Evolutionary conservation across 2,888 invertebrate species (phyloP), one percentile per base, ranked within the genome.

Genomic region (Sipunculus nudus): DNA sequence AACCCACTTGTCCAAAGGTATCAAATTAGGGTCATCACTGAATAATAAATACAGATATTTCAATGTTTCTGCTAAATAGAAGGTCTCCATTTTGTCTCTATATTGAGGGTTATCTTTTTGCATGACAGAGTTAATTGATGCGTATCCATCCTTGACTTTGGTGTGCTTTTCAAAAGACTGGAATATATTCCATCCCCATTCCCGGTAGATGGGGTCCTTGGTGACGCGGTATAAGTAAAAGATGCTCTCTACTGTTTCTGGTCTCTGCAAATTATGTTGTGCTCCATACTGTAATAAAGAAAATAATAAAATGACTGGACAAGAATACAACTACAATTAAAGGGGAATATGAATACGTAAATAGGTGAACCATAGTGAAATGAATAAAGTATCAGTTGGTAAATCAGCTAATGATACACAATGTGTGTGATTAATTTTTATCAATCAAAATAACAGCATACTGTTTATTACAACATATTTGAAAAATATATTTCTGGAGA

Each of bases 141-240:
- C 93, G 80, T 96, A 99, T 1, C 97, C 98, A 97, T 63, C 55
- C 29, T 56, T 35, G 6, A 71, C 31, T 85, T 90, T 92, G 2
- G 97, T 93, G 83, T 96, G 90, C 80, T 93, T 95, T 82, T 97
- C 94, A 77, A 99, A 94, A 0, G 93, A 86, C 89, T 91, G 86
- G 81, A 93, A 99, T 75, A 98, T 94, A 78, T 91, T 89, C 97
- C 98, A 99, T 19, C 97, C 99, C 97, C 96, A 96, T 55, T 96
- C 93, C 79, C 96, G 94, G 84, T 96, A 99, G 31, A 93, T 95
- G 65, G 89, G 89, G 84, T 99, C 96, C 41, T 93, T 93, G 2
- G 97, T 98, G 23, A 96, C 86, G 71, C 95, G 92, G 85, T 96
- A 96, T 88, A 99, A 89, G 82, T 97, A 96, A 88, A 94, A 98